phyloP scores from a whole-genome alignment of 2,888 invertebrate genomes.

The Tenodera sinensis region DNA sequence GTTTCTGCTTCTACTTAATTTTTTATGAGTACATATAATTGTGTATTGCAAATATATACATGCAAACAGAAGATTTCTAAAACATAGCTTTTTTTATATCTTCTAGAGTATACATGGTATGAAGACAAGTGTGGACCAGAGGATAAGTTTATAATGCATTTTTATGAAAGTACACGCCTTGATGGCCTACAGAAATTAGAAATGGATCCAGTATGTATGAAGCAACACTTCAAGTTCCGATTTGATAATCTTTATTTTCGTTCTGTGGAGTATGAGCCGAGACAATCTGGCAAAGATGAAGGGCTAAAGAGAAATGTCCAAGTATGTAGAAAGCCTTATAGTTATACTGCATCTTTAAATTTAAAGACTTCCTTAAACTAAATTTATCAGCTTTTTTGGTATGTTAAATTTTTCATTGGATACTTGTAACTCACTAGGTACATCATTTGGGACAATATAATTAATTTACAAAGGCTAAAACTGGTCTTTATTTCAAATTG shows the following conservation, averaged over 20 bases:
- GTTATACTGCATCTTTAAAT: too few relatives aligned
- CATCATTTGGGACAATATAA: too few relatives aligned
- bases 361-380: too few relatives aligned
- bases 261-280: constrained; percentile 42
- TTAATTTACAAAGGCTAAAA: too few relatives aligned
- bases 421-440: too few relatives aligned
- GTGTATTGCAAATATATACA: too few relatives aligned
- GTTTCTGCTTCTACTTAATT: too few relatives aligned
- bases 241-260: constrained; percentile 49
- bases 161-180: constrained; percentile 57
- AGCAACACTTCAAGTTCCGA: constrained; percentile 56
- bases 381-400: too few relatives aligned
- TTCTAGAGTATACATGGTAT: constrained; percentile 46
- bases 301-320: constrained; percentile 40
- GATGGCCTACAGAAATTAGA: constrained; percentile 65
- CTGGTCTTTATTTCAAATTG: too few relatives aligned
- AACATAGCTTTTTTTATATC: neutral
- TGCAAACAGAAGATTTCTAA: too few relatives aligned
- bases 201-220: constrained; percentile 51
- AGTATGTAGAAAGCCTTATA: neutral
- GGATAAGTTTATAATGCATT: constrained; percentile 46
- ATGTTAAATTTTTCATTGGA: too few relatives aligned
- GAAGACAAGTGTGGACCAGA: constrained; percentile 39
- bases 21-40: too few relatives aligned
- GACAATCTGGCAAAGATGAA: constrained; percentile 37